These are phyloP conservation scores for Montifringilla adamsi DNA, from an alignment of 2,113 vertebrate species.

Conservation along the genomic window DNA sequence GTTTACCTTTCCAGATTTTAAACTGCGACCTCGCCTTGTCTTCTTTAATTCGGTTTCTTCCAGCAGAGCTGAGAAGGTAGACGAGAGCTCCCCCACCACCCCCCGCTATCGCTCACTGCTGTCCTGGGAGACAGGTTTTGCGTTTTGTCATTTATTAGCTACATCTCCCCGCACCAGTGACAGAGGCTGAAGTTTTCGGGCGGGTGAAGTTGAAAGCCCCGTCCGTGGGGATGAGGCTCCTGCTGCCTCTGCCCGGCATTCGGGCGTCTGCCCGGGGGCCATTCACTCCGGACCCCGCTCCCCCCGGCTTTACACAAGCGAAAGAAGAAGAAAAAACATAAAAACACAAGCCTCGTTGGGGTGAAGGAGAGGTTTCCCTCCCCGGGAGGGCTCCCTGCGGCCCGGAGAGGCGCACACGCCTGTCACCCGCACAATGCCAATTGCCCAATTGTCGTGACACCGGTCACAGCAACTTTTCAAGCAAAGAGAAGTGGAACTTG, in stretches of 20 bases:
- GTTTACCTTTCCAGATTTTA: slow-evolving; percentile 23
- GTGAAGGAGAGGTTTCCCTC: not conserved
- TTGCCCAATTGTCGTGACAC: slow-evolving; percentile 12
- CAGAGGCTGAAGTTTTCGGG: slow-evolving; percentile 23
- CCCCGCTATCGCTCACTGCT: not conserved
- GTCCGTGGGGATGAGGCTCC: not conserved
- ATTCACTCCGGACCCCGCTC: not conserved
- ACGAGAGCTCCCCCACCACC: not conserved
- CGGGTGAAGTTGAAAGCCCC: not conserved
- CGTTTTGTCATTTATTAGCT: not conserved
- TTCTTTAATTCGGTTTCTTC: not conserved
- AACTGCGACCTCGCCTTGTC: not conserved
- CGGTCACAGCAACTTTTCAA: slow-evolving; percentile 38
- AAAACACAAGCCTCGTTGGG: not conserved
- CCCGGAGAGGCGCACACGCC: not conserved
- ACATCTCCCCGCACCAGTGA: not conserved
- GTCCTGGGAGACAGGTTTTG: not conserved
- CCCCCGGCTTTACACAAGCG: not conserved
- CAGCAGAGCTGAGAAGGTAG: not conserved
- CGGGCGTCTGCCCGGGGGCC: not conserved
- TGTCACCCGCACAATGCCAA: not conserved
- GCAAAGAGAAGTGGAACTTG: not conserved
- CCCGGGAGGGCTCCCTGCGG: not conserved
- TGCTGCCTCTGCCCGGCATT: not conserved
- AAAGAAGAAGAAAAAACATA: not conserved